Evolutionary conservation across 2,113 vertebrate genomes (phyloP).

Genomic region (Rhinoptilus africanus): DNA sequence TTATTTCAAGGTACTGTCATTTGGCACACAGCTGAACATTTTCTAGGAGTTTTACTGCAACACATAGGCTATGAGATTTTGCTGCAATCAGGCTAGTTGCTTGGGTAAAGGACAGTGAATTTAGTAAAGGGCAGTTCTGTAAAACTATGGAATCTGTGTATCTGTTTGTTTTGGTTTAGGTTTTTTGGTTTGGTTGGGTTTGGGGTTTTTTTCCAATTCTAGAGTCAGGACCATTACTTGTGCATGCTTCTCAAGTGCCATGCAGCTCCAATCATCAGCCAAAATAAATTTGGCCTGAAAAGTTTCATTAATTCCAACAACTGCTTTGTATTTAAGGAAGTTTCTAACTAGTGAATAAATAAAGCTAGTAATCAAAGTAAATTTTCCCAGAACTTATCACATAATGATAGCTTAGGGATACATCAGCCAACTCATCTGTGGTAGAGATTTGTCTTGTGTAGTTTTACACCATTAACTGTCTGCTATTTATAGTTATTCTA

Average conservation of each 20-base stretch:
- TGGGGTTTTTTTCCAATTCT: background rate
- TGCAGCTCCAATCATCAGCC: background rate
- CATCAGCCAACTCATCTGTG: background rate
- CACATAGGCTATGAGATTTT: background rate
- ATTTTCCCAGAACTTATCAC: background rate
- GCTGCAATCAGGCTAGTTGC: background rate
- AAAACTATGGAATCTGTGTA: background rate
- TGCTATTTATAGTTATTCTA: background rate
- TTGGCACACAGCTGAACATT: background rate
- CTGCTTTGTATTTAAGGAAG: background rate
- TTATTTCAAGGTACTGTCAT: background rate
- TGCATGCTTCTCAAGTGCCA: background rate
- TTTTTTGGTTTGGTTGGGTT: too few species aligned
- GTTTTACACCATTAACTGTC: background rate
- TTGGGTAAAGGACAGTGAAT: too few species aligned
- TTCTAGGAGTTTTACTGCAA: background rate
- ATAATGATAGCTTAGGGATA: background rate
- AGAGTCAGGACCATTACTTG: background rate
- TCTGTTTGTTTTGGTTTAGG: background rate
- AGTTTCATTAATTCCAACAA: background rate
- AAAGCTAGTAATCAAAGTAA: background rate
- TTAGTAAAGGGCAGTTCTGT: background rate
- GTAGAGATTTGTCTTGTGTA: background rate
- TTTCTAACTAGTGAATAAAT: background rate
- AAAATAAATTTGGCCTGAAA: too few species aligned